Conservation (phyloP, 1,140 invertebrate species). For the Zaprionus nigranus region DNA sequence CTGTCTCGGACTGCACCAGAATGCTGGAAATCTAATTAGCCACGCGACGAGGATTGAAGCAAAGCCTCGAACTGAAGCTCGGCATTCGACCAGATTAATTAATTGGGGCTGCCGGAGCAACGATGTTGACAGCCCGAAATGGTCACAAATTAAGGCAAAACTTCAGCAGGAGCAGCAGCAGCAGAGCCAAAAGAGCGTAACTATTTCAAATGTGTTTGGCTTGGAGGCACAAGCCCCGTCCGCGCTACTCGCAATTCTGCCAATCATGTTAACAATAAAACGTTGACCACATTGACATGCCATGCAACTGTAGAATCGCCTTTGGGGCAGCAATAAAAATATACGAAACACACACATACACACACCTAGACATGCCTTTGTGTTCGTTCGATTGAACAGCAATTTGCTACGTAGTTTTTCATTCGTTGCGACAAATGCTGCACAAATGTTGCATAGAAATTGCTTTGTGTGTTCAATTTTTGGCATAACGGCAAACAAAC, state of each 20-base stretch:
- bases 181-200: neutral
- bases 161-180: neutral
- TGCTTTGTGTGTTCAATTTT: slow-evolving; percentile 82
- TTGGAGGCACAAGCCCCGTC: neutral
- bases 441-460: slow-evolving; percentile 82
- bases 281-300: slow-evolving; percentile 76
- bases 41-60: slow-evolving; percentile 2
- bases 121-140: neutral
- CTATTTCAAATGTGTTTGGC: neutral
- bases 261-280: slow-evolving; percentile 72
- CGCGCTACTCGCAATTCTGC: neutral
- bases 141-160: slow-evolving; percentile 4
- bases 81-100: neutral
- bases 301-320: slow-evolving; percentile 46
- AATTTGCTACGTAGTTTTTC: slow-evolving; percentile 70
- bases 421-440: slow-evolving; percentile 63
- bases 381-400: slow-evolving; percentile 61
- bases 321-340: slow-evolving; percentile 66
- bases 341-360: slow-evolving; percentile 32
- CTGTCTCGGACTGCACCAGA: slow-evolving; percentile 7
- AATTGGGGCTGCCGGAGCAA: neutral
- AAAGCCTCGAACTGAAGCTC: neutral
- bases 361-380: slow-evolving; percentile 1
- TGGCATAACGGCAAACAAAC: slow-evolving; percentile 68
- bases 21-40: slow-evolving; percentile 32